Evolutionary conservation across 2,113 vertebrate genomes (phyloP).

Genomic region (Oreochromis aureus): DNA sequence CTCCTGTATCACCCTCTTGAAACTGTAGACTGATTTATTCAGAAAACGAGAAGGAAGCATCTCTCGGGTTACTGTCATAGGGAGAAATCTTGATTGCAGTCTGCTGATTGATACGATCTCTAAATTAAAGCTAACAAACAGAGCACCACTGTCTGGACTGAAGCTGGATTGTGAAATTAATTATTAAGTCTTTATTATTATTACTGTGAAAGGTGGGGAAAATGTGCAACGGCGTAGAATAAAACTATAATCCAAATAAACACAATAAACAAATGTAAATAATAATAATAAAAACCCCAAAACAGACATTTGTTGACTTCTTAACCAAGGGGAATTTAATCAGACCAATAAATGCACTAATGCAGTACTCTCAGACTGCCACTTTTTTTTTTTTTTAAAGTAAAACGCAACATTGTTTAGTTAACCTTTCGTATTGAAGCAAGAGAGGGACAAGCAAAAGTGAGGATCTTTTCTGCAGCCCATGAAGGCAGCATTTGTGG

Average conservation of each 20-base stretch:
- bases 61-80: conserved; percentile 57
- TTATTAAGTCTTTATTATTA: neutral
- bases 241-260: neutral
- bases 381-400: neutral
- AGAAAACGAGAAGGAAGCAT: conserved; percentile 48
- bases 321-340: conserved; percentile 20
- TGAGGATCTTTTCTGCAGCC: neutral
- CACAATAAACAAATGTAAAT: conserved; percentile 18
- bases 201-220: neutral
- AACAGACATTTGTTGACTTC: conserved; percentile 53
- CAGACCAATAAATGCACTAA: conserved; percentile 20
- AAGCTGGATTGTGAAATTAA: neutral
- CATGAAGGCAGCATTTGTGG: conserved; percentile 2
- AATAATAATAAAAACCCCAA: neutral
- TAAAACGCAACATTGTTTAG: conserved; percentile 26
- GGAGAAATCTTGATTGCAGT: conserved; percentile 63
- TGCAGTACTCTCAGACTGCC: neutral
- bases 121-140: neutral
- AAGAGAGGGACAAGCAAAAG: neutral
- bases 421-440: conserved; percentile 12
- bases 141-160: neutral
- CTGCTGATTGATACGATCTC: conserved; percentile 56
- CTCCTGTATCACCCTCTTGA: conserved; percentile 53
- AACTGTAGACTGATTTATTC: conserved; percentile 66
- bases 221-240: neutral